A percentile compares a stretch with the other conserved stretches of the same genome.
phyloP scores from a whole-genome alignment of 2,113 vertebrate species.

The Thamnophis sirtalis region DNA sequence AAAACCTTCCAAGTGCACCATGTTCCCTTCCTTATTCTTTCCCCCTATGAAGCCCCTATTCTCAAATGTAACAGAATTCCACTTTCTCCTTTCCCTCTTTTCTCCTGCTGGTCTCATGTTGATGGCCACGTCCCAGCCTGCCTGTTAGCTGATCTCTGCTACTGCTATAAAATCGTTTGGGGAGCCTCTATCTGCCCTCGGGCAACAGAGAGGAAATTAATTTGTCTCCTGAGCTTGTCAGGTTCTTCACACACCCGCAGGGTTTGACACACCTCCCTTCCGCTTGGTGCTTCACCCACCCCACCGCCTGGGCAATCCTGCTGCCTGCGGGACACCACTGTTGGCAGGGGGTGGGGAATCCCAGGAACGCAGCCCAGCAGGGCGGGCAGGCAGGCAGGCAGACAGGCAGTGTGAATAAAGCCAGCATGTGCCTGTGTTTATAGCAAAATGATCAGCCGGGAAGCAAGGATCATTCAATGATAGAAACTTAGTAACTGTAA shows the following conservation, averaged over 20 bases:
- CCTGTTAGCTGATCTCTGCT: constrained; percentile 8
- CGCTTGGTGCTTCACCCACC: constrained; percentile 28
- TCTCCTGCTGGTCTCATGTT: constrained; percentile 48
- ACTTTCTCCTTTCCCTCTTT: neutral
- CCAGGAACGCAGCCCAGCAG: constrained; percentile 20
- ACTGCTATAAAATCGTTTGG: neutral
- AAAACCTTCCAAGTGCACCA: neutral
- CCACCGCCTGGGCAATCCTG: constrained; percentile 51
- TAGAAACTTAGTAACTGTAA: neutral
- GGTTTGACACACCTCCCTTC: constrained; percentile 49
- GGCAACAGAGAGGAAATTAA: constrained; percentile 33
- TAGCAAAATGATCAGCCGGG: neutral
- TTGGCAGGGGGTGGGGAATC: constrained; percentile 19
- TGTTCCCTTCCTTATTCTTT: neutral
- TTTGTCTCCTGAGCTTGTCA: constrained; percentile 36
- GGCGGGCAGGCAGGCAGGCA: neutral
- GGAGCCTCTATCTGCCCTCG: constrained; percentile 1
- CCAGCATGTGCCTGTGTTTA: neutral
- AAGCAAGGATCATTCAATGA: neutral
- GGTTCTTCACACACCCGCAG: constrained; percentile 37
- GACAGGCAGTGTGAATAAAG: constrained; percentile 1
- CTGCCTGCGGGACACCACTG: neutral
- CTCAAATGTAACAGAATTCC: neutral
- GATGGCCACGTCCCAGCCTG: constrained; percentile 55
- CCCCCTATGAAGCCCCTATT: neutral